Evolutionary conservation across 2,888 invertebrate genomes (phyloP), one percentile per base, ranked within the genome.

Genomic region (Lucinisca nassula): DNA sequence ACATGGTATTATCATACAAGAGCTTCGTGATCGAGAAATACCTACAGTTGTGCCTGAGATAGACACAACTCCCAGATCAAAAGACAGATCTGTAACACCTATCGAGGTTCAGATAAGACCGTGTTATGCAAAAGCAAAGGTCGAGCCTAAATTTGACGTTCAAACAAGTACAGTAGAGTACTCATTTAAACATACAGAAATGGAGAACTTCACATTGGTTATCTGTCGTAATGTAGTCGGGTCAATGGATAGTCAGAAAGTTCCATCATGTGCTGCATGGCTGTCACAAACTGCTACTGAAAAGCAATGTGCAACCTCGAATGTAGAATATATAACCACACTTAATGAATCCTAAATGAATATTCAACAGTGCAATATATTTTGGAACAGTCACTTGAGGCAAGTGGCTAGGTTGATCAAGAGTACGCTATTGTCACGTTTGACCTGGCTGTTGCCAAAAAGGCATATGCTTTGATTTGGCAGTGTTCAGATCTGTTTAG

Each of bases 401-500:
- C 77, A 32, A 61, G 77, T 24, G n/a, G 70, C 45, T 81, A 51
- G 40, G 84, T 82, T n/a, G 87, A 82, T 12, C 89, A 90, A 45
- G 27, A 76, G 8, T 87, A 87, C 70, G 72, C 88, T 72, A 30
- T 61, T 30, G 84, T 90, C 0, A 90, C 89, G 14, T 91, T 90
- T 83, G 86, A 91, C 67, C 32, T 89, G 21, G 89, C 87, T 24
- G 87, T 87, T 17, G 87, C 90, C 2, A 91, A 80, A 35, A 89
- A 61, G 17, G 91, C 87, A 35, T 90, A 87, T 51, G 21, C 61
- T 49, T 12, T 89, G 0, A 78, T 84, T 0, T 90, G 87, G 89
- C 85, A 89, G 67, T 38, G 83, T 37, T 12, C 81, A 1, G 30
- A 27, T 27, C 24, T 12, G 30, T 61, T 61, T 27, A 30, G 30